Base-by-base conservation (phyloP, 2,888 invertebrate genomes). In the Ernsta delagoae region DNA sequence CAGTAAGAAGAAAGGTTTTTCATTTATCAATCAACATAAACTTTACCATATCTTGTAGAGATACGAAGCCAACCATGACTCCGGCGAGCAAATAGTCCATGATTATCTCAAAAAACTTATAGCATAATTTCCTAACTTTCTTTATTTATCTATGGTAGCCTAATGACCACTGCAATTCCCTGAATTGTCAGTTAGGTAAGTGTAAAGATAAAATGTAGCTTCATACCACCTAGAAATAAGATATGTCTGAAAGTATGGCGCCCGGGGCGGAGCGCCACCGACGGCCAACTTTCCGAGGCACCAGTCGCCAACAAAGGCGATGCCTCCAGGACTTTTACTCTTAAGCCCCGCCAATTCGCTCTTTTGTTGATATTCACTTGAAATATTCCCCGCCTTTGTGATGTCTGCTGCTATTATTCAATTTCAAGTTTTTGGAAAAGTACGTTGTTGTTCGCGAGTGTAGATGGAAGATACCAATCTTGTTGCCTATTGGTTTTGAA, bases 221-320 rank as follows among this genome's bases (percentile, higher is more conserved):
- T 16, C 16, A 16, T 16, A 16, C 16, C 16, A 16, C 7, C 43
- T 24, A 53, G 3, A 12, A 24, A 53, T 7, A 24, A 24, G 16
- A 16, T 16, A 7, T 24, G 9, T 24, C 24, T 53, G 53, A 2
- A 53, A 53, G 53, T 24, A 12, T 5, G 53, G 7, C 53, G 53
- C 53, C 53, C 53, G 63, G 60, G 65, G 64, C 59, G 73, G 75
- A 72, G 73, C 60, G 71, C 9, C 9, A 12, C 65, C 16, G 57
- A 1, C 66, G 41, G 36, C 65, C 65, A 65, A 65, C 48, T 65
- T 66, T 59, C 9, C 50, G 5, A 16, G 57, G 16, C 9, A 34
- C 57, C 39, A 54, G 65, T 48, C 66, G 59, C 65, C 65, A 39
- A 65, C 65, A 53, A 66, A 57, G 39, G 57, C 53, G 12, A 43